Base-by-base conservation (phyloP, 2,888 invertebrate genomes). In the Chloroclystis v-ata region DNA sequence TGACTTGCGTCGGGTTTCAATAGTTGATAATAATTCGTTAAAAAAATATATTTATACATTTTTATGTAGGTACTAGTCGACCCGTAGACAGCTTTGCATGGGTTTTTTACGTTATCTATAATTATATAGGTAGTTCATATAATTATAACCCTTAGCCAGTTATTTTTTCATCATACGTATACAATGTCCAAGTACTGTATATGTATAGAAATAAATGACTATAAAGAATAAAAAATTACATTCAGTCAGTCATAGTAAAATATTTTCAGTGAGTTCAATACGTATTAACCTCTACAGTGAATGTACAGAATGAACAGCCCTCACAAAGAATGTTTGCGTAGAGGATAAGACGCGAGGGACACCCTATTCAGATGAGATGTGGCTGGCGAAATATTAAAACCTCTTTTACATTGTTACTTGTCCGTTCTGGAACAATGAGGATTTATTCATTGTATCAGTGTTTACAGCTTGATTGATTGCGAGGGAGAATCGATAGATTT, bases 321-420 rank as follows among this genome's bases (percentile, higher is more conserved):
- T 80, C 82, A 83, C 84, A 82, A 86, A 83, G 82, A 82, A 82
- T 85, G 86, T 87, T 87, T 85, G 82, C 76, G 75, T 77, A 76
- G 82, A 76, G 85, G 86, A 87, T 86, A 85, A 87, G 86, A 77
- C 76, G 79, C 77, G 66, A 74, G 83, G 82, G 82, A 80, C 83
- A 82, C 83, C 80, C 81, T 71, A 67, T 67, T 66, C 64, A 66
- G 61, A 68, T 65, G 67, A 69, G 63, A 59, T 63, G 59, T 52
- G 55, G n/a, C 65, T 57, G 57, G 71, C 62, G 73, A 75, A 71
- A 80, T 82, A 82, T 83, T 82, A 82, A 82, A 79, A 79, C 72
- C 61, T 61, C 69, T 69, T 74, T 67, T 68, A 69, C 63, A 67
- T 65, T 71, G 71, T 73, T 72, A 67, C 69, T 59, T 60, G 57